phyloP scores from a whole-genome alignment of 2,797 vertebrate genomes.

The Todus mexicanus region DNA sequence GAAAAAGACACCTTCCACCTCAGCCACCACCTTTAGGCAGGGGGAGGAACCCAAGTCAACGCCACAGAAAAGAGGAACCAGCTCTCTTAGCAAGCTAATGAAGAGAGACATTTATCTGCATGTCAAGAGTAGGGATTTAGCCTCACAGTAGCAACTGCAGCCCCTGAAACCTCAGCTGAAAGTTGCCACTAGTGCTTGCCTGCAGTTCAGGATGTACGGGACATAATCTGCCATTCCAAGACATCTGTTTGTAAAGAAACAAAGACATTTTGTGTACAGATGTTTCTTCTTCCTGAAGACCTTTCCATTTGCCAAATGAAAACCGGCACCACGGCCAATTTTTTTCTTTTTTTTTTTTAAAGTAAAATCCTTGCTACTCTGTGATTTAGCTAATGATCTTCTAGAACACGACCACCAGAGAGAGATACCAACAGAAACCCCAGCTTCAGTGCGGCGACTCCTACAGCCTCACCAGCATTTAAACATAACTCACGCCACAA shows the following conservation, averaged over 20 bases:
- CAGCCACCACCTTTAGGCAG: background rate
- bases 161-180: background rate
- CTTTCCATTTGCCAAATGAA: constrained; percentile 64
- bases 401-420: background rate
- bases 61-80: background rate
- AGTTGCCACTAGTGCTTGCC: background rate
- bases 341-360: background rate
- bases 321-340: constrained; percentile 26
- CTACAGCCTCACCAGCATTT: background rate
- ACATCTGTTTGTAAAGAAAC: constrained; percentile 77
- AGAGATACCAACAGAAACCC: background rate
- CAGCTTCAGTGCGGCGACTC: background rate
- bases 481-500: background rate
- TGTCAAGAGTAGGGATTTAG: background rate
- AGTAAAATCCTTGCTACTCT: background rate
- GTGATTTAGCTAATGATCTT: background rate
- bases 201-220: constrained; percentile 46
- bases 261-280: constrained; percentile 77
- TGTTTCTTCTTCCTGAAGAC: constrained; percentile 64
- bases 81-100: background rate
- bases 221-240: constrained; percentile 66
- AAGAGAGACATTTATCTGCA: background rate
- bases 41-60: fast-evolving
- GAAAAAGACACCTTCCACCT: background rate
- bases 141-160: background rate